Conservation (phyloP, 2,888 invertebrate genomes). For the Phalera bucephala region DNA sequence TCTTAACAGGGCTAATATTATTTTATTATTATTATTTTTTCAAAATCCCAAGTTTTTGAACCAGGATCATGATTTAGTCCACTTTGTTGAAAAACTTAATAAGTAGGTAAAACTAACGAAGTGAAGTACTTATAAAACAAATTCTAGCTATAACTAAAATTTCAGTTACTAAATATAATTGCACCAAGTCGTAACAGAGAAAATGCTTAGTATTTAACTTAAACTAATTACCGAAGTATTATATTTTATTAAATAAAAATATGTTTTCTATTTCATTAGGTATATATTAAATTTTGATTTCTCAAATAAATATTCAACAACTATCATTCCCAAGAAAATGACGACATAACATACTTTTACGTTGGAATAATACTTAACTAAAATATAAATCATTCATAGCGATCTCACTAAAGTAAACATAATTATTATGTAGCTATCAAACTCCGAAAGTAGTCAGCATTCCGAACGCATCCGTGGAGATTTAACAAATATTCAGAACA, state of each 20-base stretch:
- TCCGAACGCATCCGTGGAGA: too few relatives aligned
- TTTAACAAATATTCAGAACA: too few relatives aligned
- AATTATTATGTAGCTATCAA: conserved; percentile 27
- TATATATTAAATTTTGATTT: conserved; percentile 53
- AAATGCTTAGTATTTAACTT: conserved; percentile 63
- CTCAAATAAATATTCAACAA: conserved; percentile 56
- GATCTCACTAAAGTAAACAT: conserved; percentile 53
- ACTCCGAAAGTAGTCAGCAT: conserved; percentile 14
- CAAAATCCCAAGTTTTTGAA: conserved; percentile 70
- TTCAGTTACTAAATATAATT: conserved; percentile 63
- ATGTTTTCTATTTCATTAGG: neutral
- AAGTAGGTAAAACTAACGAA: conserved; percentile 49
- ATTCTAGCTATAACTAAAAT: conserved; percentile 45
- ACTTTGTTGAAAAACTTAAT: conserved; percentile 46
- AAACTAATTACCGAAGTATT: conserved; percentile 29
- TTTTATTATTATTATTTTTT: too few relatives aligned
- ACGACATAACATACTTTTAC: conserved; percentile 20
- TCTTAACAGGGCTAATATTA: too few relatives aligned
- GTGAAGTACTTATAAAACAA: conserved; percentile 48
- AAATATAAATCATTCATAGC: conserved; percentile 51
- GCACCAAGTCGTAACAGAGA: conserved; percentile 68
- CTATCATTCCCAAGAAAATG: conserved; percentile 35
- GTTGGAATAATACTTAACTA: conserved; percentile 52
- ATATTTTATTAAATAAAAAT: conserved; percentile 12
- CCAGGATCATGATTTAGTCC: conserved; percentile 55